phyloP scores from a whole-genome alignment of 2,797 vertebrate genomes.

The Dallia pectoralis region DNA sequence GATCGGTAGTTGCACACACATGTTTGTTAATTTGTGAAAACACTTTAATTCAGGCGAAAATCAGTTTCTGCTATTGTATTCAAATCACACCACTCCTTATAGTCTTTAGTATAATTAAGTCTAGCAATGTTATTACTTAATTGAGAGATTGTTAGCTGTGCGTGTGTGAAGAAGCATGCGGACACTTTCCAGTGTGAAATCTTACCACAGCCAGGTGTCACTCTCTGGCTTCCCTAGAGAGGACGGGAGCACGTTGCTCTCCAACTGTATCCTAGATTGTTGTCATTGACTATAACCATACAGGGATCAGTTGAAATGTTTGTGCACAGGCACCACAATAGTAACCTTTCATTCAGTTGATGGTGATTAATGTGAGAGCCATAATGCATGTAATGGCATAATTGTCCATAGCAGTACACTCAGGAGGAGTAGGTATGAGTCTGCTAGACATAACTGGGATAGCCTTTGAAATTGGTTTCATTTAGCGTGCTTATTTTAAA shows the following conservation, averaged over 20 bases:
- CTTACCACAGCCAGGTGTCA: background rate
- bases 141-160: background rate
- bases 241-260: background rate
- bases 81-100: background rate
- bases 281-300: background rate
- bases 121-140: background rate
- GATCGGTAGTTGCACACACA: background rate
- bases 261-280: background rate
- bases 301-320: background rate
- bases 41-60: background rate
- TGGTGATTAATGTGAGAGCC: background rate
- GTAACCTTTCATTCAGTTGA: background rate
- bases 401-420: background rate
- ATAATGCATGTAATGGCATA: background rate
- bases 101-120: background rate
- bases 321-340: background rate
- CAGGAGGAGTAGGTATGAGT: background rate
- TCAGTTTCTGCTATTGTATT: background rate
- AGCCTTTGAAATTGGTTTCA: background rate
- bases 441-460: background rate
- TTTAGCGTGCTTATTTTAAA: background rate
- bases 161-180: background rate
- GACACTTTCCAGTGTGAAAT: background rate
- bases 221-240: background rate
- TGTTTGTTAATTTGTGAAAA: background rate